Evolutionary conservation across 2,888 invertebrate species (phyloP).

Genomic region (Endomychus coccineus): DNA sequence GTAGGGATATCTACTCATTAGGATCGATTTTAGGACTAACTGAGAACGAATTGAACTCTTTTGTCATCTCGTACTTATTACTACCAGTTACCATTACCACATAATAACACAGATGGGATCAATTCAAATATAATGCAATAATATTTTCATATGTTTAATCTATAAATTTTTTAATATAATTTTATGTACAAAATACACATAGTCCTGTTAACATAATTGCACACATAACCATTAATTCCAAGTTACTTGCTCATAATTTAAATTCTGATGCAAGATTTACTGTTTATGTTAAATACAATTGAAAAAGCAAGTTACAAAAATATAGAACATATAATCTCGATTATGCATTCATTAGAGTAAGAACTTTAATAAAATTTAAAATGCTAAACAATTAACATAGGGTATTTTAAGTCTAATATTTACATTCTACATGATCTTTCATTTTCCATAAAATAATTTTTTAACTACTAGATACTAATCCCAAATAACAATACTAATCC

Average conservation of each 20-base stretch:
- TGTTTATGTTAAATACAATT: slow-evolving; percentile 12
- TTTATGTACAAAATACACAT: slow-evolving; percentile 42
- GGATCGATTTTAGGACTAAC: too few species aligned
- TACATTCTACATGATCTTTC: too few species aligned
- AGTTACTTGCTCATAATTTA: too few species aligned
- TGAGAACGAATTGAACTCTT: too few species aligned
- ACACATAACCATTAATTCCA: slow-evolving; percentile 12
- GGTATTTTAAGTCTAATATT: too few species aligned
- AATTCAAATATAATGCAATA: neutral
- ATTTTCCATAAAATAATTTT: too few species aligned
- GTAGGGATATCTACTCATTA: too few species aligned
- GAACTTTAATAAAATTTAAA: slow-evolving; percentile 33
- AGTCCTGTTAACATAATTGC: slow-evolving; percentile 27
- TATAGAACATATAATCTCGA: slow-evolving; percentile 21
- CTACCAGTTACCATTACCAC: neutral
- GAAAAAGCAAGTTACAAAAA: slow-evolving; percentile 26
- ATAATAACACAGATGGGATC: slow-evolving; percentile 1
- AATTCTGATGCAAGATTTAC: slow-evolving; percentile 26
- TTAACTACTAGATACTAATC: too few species aligned
- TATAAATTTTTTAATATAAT: slow-evolving; percentile 39
- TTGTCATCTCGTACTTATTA: too few species aligned
- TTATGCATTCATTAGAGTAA: slow-evolving; percentile 19
- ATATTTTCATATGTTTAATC: slow-evolving; percentile 28
- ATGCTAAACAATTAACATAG: slow-evolving; percentile 31
- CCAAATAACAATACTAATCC: too few species aligned